Evolutionary conservation across 1,140 invertebrate genomes (phyloP).

Genomic region (Sinonovacula constricta): DNA sequence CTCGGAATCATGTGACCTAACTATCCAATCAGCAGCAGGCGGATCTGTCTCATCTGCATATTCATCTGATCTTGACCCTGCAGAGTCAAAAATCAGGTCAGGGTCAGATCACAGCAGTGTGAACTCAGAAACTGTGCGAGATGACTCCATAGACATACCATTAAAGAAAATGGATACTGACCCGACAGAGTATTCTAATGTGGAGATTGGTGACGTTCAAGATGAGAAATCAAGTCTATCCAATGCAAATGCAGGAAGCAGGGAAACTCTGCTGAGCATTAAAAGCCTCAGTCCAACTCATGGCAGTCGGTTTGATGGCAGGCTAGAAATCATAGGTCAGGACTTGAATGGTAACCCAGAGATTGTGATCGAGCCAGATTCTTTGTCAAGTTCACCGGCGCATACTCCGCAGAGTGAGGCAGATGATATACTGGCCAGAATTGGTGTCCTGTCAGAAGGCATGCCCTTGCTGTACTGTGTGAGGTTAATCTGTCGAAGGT

Average conservation of each 20-base stretch:
- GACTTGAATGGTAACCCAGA: constrained; percentile 76
- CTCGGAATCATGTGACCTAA: constrained; percentile 48
- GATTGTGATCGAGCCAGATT: constrained; percentile 41
- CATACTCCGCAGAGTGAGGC: constrained; percentile 1
- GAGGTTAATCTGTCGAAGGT: constrained; percentile 86
- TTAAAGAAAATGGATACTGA: constrained; percentile 31
- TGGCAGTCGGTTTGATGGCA: constrained; percentile 1
- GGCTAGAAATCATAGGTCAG: constrained; percentile 57
- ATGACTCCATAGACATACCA: too few relatives aligned
- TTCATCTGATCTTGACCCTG: constrained; percentile 54
- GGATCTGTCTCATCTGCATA: constrained; percentile 48
- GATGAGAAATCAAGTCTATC: constrained; percentile 72
- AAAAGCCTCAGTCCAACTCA: constrained; percentile 69
- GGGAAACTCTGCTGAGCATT: constrained; percentile 73
- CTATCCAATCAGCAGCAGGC: constrained; percentile 36
- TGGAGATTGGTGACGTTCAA: constrained; percentile 74
- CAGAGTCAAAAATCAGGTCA: constrained; percentile 9
- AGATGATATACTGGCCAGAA: constrained; percentile 36
- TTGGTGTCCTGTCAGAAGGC: constrained; percentile 62
- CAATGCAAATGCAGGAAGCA: constrained; percentile 67
- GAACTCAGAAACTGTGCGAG: constrained; percentile 30
- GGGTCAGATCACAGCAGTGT: constrained; percentile 45
- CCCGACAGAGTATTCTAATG: constrained; percentile 67
- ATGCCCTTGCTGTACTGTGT: constrained; percentile 87
- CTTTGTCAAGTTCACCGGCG: constrained; percentile 12